Conservation (phyloP, 2,113 vertebrate genomes). For the Tychaedon coryphoeus region DNA sequence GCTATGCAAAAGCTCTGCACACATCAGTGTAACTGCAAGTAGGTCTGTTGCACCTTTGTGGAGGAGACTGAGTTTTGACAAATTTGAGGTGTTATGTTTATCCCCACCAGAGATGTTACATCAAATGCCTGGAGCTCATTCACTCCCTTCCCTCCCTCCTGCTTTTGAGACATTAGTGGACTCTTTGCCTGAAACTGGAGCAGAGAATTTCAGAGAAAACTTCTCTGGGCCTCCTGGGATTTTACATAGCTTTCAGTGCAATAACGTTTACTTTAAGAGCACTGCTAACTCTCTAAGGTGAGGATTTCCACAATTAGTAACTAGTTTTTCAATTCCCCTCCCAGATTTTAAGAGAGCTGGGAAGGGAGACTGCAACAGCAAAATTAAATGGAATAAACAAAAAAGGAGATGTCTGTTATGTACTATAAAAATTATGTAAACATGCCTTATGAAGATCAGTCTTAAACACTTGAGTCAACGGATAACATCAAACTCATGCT, state of each 20-base stretch:
- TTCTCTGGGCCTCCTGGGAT: background rate
- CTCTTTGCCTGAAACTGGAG: constrained; percentile 39
- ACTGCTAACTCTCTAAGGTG: background rate
- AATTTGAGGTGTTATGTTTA: background rate
- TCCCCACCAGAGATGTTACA: background rate
- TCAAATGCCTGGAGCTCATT: background rate
- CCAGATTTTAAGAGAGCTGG: background rate
- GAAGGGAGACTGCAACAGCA: background rate
- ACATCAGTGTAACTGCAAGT: background rate
- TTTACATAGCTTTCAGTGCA: constrained; percentile 24
- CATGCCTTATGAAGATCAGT: background rate
- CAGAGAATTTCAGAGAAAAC: constrained; percentile 30
- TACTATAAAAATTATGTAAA: background rate
- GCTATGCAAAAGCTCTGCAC: background rate
- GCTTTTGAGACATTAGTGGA: background rate
- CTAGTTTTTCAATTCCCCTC: constrained; percentile 24
- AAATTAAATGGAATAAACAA: constrained; percentile 29
- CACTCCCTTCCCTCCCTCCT: background rate
- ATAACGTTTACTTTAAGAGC: background rate
- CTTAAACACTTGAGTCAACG: background rate
- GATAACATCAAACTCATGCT: background rate
- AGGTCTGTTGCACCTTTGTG: background rate
- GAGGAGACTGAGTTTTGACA: background rate
- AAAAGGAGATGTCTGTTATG: background rate
- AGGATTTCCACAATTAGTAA: constrained; percentile 41